Conservation (phyloP, 2,888 invertebrate genomes). For the Choristoneura rosaceana region DNA sequence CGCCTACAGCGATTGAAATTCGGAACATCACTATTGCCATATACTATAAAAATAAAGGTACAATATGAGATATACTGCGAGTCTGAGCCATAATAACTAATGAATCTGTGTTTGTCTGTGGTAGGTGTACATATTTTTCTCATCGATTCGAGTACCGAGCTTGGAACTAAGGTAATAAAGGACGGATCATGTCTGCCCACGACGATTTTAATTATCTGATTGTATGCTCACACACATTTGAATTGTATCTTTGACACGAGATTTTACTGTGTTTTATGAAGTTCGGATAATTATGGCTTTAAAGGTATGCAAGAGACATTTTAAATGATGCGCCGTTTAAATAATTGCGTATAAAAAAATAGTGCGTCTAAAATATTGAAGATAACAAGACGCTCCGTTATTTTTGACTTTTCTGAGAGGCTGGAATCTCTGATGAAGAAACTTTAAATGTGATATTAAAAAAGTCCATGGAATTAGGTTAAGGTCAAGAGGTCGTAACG, state of each 20-base stretch:
- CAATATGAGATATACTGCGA: background rate
- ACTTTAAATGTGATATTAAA: background rate
- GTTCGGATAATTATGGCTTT: constrained; percentile 5
- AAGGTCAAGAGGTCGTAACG: constrained; percentile 10
- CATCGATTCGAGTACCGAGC: constrained; percentile 50
- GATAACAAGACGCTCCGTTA: background rate
- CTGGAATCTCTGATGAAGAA: background rate
- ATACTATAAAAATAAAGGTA: constrained; percentile 21
- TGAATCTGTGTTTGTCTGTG: constrained; percentile 49
- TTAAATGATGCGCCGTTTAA: background rate
- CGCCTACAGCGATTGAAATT: constrained; percentile 40
- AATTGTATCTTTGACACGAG: constrained; percentile 52
- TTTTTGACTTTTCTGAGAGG: background rate
- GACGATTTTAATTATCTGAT: constrained; percentile 68
- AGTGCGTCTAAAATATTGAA: background rate
- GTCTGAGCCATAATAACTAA: background rate
- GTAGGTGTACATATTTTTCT: constrained; percentile 50
- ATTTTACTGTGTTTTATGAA: constrained; percentile 36
- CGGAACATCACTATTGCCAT: constrained; percentile 33
- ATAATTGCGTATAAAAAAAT: background rate
- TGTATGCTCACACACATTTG: constrained; percentile 65
- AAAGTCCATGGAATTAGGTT: constrained; percentile 18
- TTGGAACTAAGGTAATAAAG: constrained; percentile 43
- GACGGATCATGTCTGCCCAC: constrained; percentile 62
- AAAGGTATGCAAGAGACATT: background rate